Evolutionary conservation across 2,113 vertebrate species (phyloP).

Genomic region (Mirounga angustirostris): DNA sequence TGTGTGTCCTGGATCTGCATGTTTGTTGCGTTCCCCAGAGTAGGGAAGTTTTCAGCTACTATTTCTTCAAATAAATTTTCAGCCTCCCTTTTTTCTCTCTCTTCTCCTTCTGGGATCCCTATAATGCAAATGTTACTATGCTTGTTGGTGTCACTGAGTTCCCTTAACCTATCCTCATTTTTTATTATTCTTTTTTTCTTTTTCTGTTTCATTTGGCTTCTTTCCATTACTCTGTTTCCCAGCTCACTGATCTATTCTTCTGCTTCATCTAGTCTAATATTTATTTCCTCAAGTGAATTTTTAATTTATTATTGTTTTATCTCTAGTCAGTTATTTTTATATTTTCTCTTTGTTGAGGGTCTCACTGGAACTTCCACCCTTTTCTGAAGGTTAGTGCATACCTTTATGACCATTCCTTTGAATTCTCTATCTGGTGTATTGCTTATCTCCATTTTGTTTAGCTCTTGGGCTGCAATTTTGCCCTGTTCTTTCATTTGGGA

Average conservation of each 20-base stretch:
- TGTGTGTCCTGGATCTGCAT: no score
- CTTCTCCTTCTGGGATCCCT: no score
- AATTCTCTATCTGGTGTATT: neutral
- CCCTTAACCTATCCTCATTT: neutral
- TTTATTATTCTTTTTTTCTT: neutral
- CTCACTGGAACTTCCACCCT: neutral
- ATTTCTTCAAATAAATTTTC: no score
- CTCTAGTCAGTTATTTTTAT: neutral
- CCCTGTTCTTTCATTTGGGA: no score
- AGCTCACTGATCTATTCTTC: neutral
- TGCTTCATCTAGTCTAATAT: neutral
- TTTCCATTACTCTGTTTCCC: neutral
- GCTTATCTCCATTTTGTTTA: neutral
- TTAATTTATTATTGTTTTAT: neutral
- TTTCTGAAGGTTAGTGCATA: neutral
- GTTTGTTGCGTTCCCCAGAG: neutral
- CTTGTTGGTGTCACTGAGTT: no score
- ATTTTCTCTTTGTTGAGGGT: neutral
- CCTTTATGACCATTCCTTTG: neutral
- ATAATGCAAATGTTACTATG: no score
- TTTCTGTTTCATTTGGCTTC: neutral
- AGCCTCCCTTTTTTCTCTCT: no score
- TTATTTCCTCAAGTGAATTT: neutral
- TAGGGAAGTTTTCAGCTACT: no score
- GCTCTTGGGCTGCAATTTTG: neutral